phyloP scores from a whole-genome alignment of 2,113 vertebrate species.

The Tupaia tana region DNA sequence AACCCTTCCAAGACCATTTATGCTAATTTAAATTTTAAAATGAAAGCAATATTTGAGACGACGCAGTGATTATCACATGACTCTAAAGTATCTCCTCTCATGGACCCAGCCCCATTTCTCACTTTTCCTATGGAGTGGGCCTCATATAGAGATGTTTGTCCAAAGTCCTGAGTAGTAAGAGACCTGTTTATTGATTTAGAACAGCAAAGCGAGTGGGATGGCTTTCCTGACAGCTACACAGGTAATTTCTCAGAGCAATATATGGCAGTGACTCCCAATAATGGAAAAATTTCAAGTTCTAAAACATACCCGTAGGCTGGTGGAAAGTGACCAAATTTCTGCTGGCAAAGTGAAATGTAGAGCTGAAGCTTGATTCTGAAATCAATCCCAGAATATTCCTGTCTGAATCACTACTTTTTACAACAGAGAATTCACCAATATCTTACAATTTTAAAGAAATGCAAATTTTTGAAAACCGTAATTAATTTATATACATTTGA shows the following conservation, averaged over 20 bases:
- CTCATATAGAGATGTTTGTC: not conserved
- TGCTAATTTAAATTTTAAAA: constrained; percentile 40
- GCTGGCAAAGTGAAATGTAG: constrained; percentile 26
- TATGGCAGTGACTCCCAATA: constrained; percentile 26
- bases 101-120: not conserved
- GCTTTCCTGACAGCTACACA: constrained; percentile 25
- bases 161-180: not conserved
- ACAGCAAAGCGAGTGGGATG: not conserved
- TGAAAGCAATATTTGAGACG: constrained; percentile 13
- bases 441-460: constrained; percentile 56
- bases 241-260: constrained; percentile 43
- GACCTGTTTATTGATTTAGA: constrained; percentile 53
- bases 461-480: not conserved
- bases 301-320: not conserved
- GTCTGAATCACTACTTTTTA: constrained; percentile 1
- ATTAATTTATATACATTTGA: not conserved
- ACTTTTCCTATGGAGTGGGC: not conserved
- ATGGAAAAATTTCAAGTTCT: constrained; percentile 45
- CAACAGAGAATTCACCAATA: constrained; percentile 49
- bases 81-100: not conserved
- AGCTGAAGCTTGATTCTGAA: constrained; percentile 38
- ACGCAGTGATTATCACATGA: not conserved
- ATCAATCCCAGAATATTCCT: constrained; percentile 10
- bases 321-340: not conserved
- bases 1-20: constrained; percentile 4